phyloP scores from a whole-genome alignment of 2,888 invertebrate genomes.

The Tyria jacobaeae region DNA sequence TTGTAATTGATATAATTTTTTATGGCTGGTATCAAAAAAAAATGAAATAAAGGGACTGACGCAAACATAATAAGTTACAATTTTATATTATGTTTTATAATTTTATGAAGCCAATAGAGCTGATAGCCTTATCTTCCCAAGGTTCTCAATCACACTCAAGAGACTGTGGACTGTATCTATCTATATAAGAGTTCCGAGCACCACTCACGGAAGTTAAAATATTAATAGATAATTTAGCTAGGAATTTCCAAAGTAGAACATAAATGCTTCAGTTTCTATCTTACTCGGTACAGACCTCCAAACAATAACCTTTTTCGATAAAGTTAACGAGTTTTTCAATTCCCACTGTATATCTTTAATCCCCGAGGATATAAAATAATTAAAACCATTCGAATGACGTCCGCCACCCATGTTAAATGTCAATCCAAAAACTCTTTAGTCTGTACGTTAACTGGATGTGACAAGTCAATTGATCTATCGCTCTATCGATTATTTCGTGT shows the following conservation, averaged over 20 bases:
- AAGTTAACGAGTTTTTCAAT: constrained; percentile 40
- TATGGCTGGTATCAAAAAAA: constrained; percentile 3
- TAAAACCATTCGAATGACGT: constrained; percentile 43
- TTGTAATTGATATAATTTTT: constrained; percentile 12
- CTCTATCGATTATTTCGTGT: constrained; percentile 32
- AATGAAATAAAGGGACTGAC: no score
- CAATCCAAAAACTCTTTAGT: constrained; percentile 35
- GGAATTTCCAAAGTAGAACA: neutral
- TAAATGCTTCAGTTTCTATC: no score
- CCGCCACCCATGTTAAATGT: constrained; percentile 49
- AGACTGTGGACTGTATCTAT: no score
- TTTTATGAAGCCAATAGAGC: no score
- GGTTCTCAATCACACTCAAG: no score
- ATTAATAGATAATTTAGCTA: no score
- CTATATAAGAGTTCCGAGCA: no score
- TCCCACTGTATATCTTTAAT: constrained; percentile 16
- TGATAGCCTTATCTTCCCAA: no score
- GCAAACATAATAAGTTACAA: no score
- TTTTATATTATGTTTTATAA: no score
- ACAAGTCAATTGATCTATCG: constrained; percentile 55
- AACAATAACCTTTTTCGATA: constrained; percentile 29
- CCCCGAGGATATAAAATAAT: constrained; percentile 44
- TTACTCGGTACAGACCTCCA: constrained; percentile 26
- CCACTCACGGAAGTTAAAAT: no score
- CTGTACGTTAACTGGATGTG: constrained; percentile 43